A percentile compares a stretch with the other conserved stretches of the same genome.
Conservation (phyloP, 2,113 vertebrate genomes). For the Bubo bubo region DNA sequence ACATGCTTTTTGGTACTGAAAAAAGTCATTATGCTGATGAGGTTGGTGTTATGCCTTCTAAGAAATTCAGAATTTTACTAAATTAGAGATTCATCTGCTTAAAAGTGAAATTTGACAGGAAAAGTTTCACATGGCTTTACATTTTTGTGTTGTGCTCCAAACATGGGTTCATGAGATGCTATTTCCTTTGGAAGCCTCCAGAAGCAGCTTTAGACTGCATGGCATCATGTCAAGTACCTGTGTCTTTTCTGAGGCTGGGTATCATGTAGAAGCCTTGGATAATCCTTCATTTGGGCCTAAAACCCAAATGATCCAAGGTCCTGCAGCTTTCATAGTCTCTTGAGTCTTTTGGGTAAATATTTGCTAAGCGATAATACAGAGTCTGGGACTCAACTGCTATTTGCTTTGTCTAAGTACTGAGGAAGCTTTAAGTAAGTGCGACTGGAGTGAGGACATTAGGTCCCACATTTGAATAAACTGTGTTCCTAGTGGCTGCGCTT, state of each 20-base stretch:
- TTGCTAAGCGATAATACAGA: neutral
- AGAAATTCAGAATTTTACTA: neutral
- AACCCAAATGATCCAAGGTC: neutral
- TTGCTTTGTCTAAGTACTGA: neutral
- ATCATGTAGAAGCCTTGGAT: neutral
- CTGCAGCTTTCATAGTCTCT: neutral
- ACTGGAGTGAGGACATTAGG: neutral
- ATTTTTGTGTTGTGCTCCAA: neutral
- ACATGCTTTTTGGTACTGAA: fast-evolving
- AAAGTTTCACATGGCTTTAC: neutral
- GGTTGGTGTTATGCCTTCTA: neutral
- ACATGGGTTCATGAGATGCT: fast-evolving
- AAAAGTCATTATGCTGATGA: neutral
- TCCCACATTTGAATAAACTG: neutral
- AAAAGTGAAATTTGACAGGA: neutral
- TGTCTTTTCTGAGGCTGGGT: neutral
- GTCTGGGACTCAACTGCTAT: neutral
- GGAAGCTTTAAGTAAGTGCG: neutral
- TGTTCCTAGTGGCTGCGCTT: neutral
- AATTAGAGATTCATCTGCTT: neutral
- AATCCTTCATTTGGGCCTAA: neutral
- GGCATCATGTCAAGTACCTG: neutral
- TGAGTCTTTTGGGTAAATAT: neutral
- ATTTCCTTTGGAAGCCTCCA: neutral
- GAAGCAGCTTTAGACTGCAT: neutral